Conservation (phyloP, 2,797 vertebrate genomes). For the Arctocebus calabarensis region DNA sequence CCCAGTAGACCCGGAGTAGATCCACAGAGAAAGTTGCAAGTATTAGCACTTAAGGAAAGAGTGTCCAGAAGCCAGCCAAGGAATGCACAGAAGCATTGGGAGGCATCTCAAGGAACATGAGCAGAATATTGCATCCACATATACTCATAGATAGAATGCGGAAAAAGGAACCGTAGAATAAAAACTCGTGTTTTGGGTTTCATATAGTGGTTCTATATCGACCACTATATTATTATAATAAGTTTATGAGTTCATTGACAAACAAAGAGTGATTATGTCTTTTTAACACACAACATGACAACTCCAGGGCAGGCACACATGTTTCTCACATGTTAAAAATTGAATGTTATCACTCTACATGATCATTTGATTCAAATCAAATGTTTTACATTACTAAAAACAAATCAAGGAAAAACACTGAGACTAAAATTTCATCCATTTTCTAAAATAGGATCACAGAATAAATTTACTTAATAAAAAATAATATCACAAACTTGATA, state of each 20-base stretch:
- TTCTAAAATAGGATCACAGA: background rate
- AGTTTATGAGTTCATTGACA: background rate
- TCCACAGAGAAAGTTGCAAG: background rate
- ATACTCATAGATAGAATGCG: background rate
- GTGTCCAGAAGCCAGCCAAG: no score
- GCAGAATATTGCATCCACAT: background rate
- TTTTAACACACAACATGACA: background rate
- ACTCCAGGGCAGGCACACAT: background rate
- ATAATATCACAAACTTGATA: background rate
- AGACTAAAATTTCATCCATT: background rate
- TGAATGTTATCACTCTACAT: background rate
- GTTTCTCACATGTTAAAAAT: background rate
- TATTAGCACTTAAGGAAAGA: background rate
- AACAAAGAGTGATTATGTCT: background rate
- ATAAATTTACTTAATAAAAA: conserved; percentile 24
- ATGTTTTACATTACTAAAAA: background rate
- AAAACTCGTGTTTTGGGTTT: background rate
- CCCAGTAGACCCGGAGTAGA: background rate
- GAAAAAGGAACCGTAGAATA: background rate
- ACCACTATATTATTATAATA: background rate
- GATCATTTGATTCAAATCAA: background rate
- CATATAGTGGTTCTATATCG: background rate
- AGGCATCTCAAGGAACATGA: background rate
- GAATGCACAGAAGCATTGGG: background rate
- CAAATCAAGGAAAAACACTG: background rate